These are phyloP conservation scores for Drosophila buzzatii DNA, from an alignment of 2,888 invertebrate genomes.

Conservation along the genomic window DNA sequence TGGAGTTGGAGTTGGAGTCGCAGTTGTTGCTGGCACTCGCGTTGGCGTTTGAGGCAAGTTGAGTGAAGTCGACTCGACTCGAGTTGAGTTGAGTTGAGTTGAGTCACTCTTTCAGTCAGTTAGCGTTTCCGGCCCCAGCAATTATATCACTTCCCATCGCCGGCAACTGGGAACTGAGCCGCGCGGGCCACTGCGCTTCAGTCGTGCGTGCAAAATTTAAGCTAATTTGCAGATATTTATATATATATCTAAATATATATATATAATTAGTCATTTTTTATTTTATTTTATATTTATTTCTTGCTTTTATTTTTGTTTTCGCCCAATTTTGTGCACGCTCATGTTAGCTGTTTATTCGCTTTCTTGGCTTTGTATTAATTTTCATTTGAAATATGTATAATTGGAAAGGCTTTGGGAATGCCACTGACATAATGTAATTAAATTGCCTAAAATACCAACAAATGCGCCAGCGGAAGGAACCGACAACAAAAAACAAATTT, in stretches of 20 bases:
- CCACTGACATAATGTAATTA: constrained; percentile 47
- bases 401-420: constrained; percentile 45
- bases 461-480: constrained; percentile 57
- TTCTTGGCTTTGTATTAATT: constrained; percentile 32
- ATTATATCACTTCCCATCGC: constrained; percentile 74
- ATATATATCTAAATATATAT: constrained; percentile 1
- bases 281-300: background rate
- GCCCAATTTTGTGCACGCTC: constrained; percentile 54
- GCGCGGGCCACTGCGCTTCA: constrained; percentile 56
- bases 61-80: constrained; percentile 13
- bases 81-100: constrained; percentile 24
- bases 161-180: constrained; percentile 26
- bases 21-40: background rate
- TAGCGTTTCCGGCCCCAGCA: constrained; percentile 75
- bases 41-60: background rate
- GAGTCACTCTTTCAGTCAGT: constrained; percentile 63
- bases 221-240: constrained; percentile 70
- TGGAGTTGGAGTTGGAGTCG: background rate
- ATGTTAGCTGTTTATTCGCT: constrained; percentile 40
- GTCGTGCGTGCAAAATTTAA: constrained; percentile 76
- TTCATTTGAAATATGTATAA: constrained; percentile 23
- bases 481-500: background rate
- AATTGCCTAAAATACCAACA: constrained; percentile 10
- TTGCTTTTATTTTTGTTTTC: constrained; percentile 1
- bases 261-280: background rate